Base-by-base conservation (phyloP, 2,888 invertebrate species). In the Clusia tigrina region DNA sequence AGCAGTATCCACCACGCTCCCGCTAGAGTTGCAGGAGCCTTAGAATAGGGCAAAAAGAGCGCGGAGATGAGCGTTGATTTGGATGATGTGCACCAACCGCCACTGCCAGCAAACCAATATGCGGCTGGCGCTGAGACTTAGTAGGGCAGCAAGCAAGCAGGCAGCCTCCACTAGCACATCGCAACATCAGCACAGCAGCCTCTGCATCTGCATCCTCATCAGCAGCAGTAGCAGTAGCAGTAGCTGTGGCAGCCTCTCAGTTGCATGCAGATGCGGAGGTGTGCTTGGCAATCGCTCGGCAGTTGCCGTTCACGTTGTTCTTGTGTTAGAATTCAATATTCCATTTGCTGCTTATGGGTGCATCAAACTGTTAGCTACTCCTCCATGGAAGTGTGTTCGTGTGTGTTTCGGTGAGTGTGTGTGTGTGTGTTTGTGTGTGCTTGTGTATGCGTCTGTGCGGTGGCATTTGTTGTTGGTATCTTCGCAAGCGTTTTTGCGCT, bases 301-400 rank as follows among this genome's bases (percentile, higher is more conserved):
- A 22, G 46, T 51, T 64, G 37, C 25, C 63, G 59, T 63, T 68
- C 64, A 56, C 63, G 71, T 63, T 69, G 72, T 68, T 74, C 68
- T 42, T 42, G 42, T 42, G 75, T 75, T 71, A 72, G 69, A 63
- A 24, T 53, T 53, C 17, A 25, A 53, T 53, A 24, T 24, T 60
- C n/a, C 42, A 42, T 42, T 42, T 42, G 12, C 32, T 9, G 5
- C 32, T 32, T 5, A 32, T 32, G 32, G 32, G 32, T 32, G 32
- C 32, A 5, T 32, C 32, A 32, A 32, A 32, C 5, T 32, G 32
- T 32, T n/a, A n/a, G n/a, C n/a, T n/a, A n/a, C n/a, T n/a, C n/a
- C n/a, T n/a, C n/a, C n/a, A n/a, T n/a, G n/a, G n/a, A n/a, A n/a
- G 12, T 32, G 5, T 32, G 32, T 32, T 32, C 6, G 12, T 32